These are phyloP conservation scores for Steinernema khuongi DNA, from an alignment of 1,140 invertebrate species.

Conservation along the genomic window DNA sequence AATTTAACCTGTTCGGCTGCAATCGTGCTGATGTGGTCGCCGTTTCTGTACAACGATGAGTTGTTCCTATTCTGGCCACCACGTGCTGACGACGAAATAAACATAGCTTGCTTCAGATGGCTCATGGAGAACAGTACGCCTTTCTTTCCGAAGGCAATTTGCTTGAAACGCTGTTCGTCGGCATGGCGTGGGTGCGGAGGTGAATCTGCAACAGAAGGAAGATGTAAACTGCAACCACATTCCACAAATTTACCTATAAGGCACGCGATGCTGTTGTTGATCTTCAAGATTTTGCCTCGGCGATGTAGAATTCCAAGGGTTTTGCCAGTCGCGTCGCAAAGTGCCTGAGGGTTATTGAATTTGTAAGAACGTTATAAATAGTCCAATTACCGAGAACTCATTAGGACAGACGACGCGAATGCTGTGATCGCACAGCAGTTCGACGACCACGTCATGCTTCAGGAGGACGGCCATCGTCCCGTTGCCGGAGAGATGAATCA, in stretches of 20 bases:
- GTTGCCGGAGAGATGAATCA: not conserved
- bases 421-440: not conserved
- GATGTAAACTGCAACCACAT: not conserved
- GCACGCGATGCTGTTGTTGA: not conserved
- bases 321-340: not conserved
- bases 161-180: not conserved
- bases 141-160: not conserved
- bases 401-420: not conserved
- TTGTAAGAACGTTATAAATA: not conserved
- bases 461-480: not conserved
- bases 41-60: not conserved
- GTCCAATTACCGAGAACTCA: not conserved
- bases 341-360: not conserved
- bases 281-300: not conserved
- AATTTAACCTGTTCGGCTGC: not conserved
- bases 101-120: not conserved
- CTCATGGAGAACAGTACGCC: not conserved
- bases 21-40: slow-evolving; percentile 2
- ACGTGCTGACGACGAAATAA: not conserved
- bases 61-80: not conserved
- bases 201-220: not conserved
- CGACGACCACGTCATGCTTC: not conserved
- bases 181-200: not conserved
- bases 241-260: not conserved
- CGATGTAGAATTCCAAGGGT: not conserved